phyloP scores from a whole-genome alignment of 2,888 invertebrate genomes.

The Caenorhabditis zanzibari region DNA sequence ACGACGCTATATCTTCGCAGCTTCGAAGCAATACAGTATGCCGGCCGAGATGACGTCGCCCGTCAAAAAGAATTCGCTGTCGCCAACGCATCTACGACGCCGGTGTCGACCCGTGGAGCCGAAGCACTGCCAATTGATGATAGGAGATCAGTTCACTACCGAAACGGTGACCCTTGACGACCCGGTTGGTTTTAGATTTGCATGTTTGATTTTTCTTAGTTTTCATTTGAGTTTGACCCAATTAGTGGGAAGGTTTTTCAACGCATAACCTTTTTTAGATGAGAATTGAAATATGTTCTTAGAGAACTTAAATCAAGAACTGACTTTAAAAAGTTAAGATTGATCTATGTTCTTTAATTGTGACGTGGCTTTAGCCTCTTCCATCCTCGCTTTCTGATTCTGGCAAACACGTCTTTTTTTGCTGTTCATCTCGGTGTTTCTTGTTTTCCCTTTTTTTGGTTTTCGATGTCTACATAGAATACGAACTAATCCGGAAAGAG shows the following conservation, averaged over 20 bases:
- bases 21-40: constrained; percentile 73
- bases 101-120: constrained; percentile 65
- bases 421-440: constrained; percentile 30
- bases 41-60: constrained; percentile 73
- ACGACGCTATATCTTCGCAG: constrained; percentile 73
- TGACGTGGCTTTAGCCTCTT: constrained; percentile 1
- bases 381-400: neutral
- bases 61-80: constrained; percentile 67
- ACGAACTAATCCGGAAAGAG: constrained; percentile 30
- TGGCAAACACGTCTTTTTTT: constrained; percentile 8
- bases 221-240: neutral
- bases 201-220: neutral
- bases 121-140: constrained; percentile 76
- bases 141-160: constrained; percentile 74
- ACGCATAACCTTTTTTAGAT: no score
- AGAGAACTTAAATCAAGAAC: neutral
- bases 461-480: constrained; percentile 5
- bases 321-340: neutral
- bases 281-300: no score
- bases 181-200: constrained; percentile 72
- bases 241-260: neutral
- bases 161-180: constrained; percentile 77
- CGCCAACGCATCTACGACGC: constrained; percentile 61
- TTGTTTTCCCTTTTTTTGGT: constrained; percentile 20
- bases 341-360: neutral